phyloP scores from a whole-genome alignment of 2,113 vertebrate species.

The Centropristis striata region DNA sequence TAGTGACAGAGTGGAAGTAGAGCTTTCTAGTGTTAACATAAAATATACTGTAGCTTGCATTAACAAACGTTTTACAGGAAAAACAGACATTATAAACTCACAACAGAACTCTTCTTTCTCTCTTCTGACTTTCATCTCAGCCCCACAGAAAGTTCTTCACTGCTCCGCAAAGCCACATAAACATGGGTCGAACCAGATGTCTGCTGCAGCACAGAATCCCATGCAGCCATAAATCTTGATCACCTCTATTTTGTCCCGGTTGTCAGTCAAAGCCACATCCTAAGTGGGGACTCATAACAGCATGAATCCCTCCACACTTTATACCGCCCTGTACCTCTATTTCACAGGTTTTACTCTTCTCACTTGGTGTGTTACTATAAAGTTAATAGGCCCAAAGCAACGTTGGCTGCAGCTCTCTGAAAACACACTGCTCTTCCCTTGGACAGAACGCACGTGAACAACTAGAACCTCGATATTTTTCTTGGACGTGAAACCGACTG shows the following conservation, averaged over 20 bases:
- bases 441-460: conserved; percentile 53
- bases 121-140: conserved; percentile 45
- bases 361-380: conserved; percentile 67
- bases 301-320: conserved; percentile 61
- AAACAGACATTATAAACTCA: conserved; percentile 44
- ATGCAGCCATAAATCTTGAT: conserved; percentile 66
- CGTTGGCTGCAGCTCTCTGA: conserved; percentile 55
- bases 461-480: conserved; percentile 68
- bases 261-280: conserved; percentile 77
- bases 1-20: not conserved
- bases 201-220: conserved; percentile 47
- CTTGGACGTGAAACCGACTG: conserved; percentile 69
- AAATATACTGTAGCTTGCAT: conserved; percentile 11
- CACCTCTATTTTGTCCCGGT: conserved; percentile 43
- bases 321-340: conserved; percentile 48
- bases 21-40: not conserved
- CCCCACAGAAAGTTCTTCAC: conserved; percentile 64
- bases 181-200: conserved; percentile 77
- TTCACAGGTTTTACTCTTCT: conserved; percentile 67
- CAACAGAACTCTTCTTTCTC: conserved; percentile 45
- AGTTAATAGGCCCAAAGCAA: conserved; percentile 76
- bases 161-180: conserved; percentile 66
- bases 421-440: conserved; percentile 62
- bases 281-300: conserved; percentile 64
- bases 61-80: conserved; percentile 14